Conservation (phyloP, 2,888 invertebrate genomes). For the Allolobophora icterica region DNA sequence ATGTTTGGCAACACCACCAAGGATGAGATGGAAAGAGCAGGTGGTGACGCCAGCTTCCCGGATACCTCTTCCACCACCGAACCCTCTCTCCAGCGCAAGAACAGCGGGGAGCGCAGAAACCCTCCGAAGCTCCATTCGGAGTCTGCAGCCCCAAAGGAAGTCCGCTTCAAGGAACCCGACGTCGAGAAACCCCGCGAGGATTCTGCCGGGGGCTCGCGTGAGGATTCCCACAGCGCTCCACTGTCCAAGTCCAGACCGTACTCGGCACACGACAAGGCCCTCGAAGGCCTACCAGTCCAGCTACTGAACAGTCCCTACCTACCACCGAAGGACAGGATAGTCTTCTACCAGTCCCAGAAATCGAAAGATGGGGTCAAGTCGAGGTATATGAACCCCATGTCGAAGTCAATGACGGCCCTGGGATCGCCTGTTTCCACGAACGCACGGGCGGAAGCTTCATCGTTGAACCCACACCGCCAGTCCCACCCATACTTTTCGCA, state of each 20-base stretch:
- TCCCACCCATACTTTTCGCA: conserved; percentile 18
- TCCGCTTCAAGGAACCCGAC: not conserved
- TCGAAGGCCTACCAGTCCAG: conserved; percentile 26
- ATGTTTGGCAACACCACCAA: conserved; percentile 31
- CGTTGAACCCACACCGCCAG: not conserved
- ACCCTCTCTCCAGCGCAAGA: not conserved
- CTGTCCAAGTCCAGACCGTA: not conserved
- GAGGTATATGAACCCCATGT: not conserved
- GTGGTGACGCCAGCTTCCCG: not conserved
- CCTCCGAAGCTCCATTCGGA: no score
- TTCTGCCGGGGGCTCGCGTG: not conserved
- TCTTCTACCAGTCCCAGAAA: not conserved
- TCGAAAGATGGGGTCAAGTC: not conserved
- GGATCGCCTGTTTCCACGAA: not conserved
- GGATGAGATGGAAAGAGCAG: not conserved
- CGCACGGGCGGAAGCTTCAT: not conserved
- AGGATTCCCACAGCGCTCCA: not conserved
- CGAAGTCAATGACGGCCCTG: conserved; percentile 22
- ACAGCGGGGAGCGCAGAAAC: not conserved
- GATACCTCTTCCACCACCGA: not conserved
- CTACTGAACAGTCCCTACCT: conserved; percentile 43
- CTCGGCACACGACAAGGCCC: not conserved
- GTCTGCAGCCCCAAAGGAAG: not conserved
- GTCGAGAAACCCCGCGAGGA: not conserved
- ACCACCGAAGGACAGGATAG: conserved; percentile 29